phyloP scores from a whole-genome alignment of 2,797 vertebrate genomes.

The Sardinella longiceps region DNA sequence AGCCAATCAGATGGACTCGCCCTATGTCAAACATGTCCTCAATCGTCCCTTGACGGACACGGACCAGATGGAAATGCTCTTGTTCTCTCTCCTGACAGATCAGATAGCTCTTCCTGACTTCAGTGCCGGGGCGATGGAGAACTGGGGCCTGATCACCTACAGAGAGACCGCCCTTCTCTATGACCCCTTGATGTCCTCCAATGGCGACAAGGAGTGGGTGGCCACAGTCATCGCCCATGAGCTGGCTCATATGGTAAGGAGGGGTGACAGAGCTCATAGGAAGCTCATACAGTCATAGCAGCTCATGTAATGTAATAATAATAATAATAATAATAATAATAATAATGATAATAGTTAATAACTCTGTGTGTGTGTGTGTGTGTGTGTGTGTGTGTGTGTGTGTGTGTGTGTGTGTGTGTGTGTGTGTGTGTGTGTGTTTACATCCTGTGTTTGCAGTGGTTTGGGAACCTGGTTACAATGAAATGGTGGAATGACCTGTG shows the following conservation, averaged over 20 bases:
- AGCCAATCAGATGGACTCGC: too few species aligned
- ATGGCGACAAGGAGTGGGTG: conserved; percentile 83
- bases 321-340: too few species aligned
- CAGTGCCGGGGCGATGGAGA: conserved; percentile 90
- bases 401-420: neutral
- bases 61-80: too few species aligned
- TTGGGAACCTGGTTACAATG: conserved; percentile 81
- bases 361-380: neutral
- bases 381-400: neutral
- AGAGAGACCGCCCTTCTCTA: conserved; percentile 84
- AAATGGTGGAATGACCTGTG: conserved; percentile 83
- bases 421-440: neutral
- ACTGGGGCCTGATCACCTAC: conserved; percentile 94
- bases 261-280: too few species aligned
- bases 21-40: too few species aligned
- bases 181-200: conserved; percentile 73
- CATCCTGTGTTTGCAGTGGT: conserved; percentile 69
- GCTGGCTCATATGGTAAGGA: conserved; percentile 87
- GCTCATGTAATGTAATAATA: too few species aligned
- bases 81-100: conserved; percentile 68
- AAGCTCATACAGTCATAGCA: too few species aligned
- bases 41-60: too few species aligned
- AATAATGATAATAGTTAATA: too few species aligned
- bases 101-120: conserved; percentile 91
- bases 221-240: conserved; percentile 83